A percentile compares a stretch with the other conserved stretches of the same genome.
phyloP scores from a whole-genome alignment of 2,113 vertebrate genomes.

The Physeter macrocephalus region DNA sequence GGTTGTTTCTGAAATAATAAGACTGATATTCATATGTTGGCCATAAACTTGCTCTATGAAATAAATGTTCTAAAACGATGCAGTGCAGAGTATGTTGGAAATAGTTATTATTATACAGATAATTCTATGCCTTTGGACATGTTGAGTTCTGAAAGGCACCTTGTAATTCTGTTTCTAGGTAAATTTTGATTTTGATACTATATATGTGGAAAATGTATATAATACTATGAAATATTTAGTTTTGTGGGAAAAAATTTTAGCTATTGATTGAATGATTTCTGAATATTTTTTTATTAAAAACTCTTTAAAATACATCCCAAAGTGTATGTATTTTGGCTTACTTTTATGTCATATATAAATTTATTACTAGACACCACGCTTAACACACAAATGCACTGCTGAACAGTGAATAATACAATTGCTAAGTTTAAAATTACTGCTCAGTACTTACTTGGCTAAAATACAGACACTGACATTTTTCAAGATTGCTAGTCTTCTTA shows the following conservation, averaged over 20 bases:
- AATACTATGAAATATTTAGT: neutral
- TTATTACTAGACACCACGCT: neutral
- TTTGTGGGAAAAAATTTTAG: neutral
- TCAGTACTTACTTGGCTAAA: neutral
- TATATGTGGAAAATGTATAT: neutral
- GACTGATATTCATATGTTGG: neutral
- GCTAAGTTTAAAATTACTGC: neutral
- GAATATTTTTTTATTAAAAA: neutral
- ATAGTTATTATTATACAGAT: neutral
- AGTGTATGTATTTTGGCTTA: neutral
- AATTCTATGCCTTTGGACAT: neutral
- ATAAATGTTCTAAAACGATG: neutral
- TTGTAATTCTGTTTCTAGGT: neutral
- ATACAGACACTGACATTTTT: neutral
- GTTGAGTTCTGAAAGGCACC: neutral
- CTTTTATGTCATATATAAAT: neutral
- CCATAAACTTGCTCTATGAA: neutral
- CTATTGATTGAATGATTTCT: neutral
- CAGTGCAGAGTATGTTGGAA: neutral
- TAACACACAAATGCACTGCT: neutral
- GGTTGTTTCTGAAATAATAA: neutral
- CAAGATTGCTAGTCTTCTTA: neutral
- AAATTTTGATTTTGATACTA: neutral
- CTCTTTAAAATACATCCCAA: neutral
- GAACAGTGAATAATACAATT: neutral